Evolutionary conservation across 2,888 invertebrate genomes (phyloP), one percentile per base, ranked within the genome.

Genomic region (Uloborus plumipes): DNA sequence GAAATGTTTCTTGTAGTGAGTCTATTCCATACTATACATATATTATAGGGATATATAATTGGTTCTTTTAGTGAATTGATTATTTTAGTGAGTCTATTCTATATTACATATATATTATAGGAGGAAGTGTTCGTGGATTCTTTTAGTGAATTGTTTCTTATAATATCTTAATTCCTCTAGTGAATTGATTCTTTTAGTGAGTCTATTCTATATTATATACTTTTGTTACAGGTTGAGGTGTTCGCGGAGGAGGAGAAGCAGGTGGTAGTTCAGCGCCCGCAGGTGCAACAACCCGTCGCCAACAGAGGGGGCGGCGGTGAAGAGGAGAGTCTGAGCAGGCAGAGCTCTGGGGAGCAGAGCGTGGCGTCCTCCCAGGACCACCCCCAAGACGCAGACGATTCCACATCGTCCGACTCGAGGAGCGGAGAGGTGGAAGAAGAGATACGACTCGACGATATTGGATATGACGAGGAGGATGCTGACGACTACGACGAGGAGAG

Each of bases 361-460:
- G 80, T 81, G 4, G 70, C 70, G n/a, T 69, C 67, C 47, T 76
- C 75, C 15, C 75, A 82, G 47, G 83, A 83, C 55, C 77, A 53
- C 0, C 75, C 75, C 3, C 77, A 72, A 51, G 83, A 77, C 31
- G 83, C 83, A 3, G 83, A 83, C 55, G 83, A 83, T n/a, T 83
- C 83, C 2, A 83, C 83, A 9, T 83, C 83, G 18, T 83, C 83
- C 0, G 83, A 83, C 55, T 83, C 83, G 2, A 64, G 83, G 0
- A 77, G 77, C 59, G 83, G 83, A 4, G 83, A 83, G 53, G 83
- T 83, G 6, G 83, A 83, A 26, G 83, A 83, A 64, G 83, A 83
- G 55, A 83, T 77, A 20, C 22, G 77, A n/a, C 50, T 77, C 11
- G 83, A 83, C 39, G 83, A 83, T 59, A 77, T 83, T 20, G 83